phyloP scores from a whole-genome alignment of 2,113 vertebrate species.

The Chaetops frenatus region DNA sequence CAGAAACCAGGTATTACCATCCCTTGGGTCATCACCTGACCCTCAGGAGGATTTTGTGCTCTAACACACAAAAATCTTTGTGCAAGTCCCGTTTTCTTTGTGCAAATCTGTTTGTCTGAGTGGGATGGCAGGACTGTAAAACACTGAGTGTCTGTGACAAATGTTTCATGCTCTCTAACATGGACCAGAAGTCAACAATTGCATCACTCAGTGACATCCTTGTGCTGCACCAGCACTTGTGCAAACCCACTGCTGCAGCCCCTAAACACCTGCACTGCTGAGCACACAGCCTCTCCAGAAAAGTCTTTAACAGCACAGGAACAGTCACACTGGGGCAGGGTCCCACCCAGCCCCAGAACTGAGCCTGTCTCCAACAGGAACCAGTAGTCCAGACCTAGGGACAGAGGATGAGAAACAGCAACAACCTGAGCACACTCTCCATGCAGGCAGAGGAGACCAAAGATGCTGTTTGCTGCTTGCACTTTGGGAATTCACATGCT shows the following conservation, averaged over 20 bases:
- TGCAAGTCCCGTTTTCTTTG: background rate
- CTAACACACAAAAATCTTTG: background rate
- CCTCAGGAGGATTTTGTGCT: background rate
- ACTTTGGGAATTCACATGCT: background rate
- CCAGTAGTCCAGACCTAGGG: background rate
- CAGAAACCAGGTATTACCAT: rapidly evolving
- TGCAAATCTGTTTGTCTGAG: background rate
- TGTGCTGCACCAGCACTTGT: background rate
- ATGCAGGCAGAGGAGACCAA: background rate
- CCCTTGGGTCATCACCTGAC: background rate
- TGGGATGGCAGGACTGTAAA: background rate
- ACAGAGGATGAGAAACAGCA: background rate
- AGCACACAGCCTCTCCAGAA: background rate
- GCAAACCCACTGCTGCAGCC: background rate
- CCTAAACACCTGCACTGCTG: background rate
- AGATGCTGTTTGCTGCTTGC: background rate
- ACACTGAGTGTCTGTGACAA: background rate
- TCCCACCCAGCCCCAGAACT: background rate
- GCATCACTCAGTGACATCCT: background rate
- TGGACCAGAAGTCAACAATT: background rate
- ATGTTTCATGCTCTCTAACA: background rate
- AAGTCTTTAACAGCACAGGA: background rate
- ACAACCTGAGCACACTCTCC: background rate
- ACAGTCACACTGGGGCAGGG: background rate
- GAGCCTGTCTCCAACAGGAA: background rate